phyloP scores from a whole-genome alignment of 1,140 invertebrate species.

The Cataglyphis hispanica region DNA sequence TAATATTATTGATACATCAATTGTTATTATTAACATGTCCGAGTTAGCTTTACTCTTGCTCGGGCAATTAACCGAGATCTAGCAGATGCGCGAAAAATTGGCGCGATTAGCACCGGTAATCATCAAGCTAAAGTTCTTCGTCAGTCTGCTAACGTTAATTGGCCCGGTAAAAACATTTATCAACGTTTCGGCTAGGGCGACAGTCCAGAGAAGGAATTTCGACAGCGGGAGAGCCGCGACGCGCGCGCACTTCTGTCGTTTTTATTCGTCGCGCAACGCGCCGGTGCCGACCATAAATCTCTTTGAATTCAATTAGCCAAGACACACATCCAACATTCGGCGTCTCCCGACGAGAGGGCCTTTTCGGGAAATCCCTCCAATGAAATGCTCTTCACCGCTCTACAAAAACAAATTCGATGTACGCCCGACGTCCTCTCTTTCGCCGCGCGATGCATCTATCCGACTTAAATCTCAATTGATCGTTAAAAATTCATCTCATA shows the following conservation, averaged over 20 bases:
- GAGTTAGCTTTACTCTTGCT: too few relatives aligned
- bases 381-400: not conserved
- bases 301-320: conserved; percentile 79
- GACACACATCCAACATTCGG: conserved; percentile 66
- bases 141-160: conserved; percentile 57
- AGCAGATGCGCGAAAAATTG: not conserved
- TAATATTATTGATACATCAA: too few relatives aligned
- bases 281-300: conserved; percentile 74
- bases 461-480: not conserved
- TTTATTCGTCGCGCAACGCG: conserved; percentile 66
- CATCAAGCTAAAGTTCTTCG: not conserved
- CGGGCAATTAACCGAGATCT: conserved; percentile 21
- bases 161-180: conserved; percentile 61
- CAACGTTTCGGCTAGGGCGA: conserved; percentile 50
- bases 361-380: conserved; percentile 40
- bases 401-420: conserved; percentile 60
- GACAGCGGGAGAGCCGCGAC: conserved; percentile 14
- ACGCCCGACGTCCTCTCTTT: not conserved
- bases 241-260: not conserved
- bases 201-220: conserved; percentile 31
- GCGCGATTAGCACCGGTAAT: conserved; percentile 13
- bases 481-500: not conserved
- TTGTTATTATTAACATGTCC: too few relatives aligned
- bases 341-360: conserved; percentile 21
- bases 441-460: not conserved